A percentile compares a stretch with the other conserved stretches of the same genome.
Evolutionary conservation across 1,140 invertebrate species (phyloP).

Genomic region (Caenorhabditis briggsae): DNA sequence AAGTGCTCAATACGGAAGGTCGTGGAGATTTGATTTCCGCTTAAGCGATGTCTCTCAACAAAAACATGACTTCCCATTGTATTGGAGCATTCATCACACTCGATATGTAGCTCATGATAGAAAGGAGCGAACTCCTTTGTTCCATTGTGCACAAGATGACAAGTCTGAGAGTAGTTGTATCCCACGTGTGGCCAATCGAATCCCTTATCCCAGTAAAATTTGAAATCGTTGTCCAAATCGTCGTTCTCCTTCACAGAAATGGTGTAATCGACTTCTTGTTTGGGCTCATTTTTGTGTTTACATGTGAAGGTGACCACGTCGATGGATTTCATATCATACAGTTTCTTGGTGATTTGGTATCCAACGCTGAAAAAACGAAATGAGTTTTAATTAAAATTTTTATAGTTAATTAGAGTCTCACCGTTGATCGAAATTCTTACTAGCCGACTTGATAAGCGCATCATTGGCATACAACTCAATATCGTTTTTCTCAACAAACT

Average conservation of each 20-base stretch:
- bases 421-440: slow-evolving; percentile 9
- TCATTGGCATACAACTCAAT: neutral
- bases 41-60: neutral
- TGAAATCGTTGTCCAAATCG: neutral
- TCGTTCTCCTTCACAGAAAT: neutral
- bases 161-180: neutral
- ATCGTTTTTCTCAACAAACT: neutral
- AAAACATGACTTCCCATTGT: neutral
- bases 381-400: neutral
- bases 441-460: neutral
- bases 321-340: neutral
- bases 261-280: neutral
- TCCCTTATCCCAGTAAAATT: neutral
- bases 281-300: neutral
- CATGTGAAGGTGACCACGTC: neutral
- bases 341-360: neutral
- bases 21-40: neutral
- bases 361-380: neutral
- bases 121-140: neutral
- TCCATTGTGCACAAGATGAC: neutral
- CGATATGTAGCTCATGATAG: neutral
- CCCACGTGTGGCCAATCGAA: slow-evolving; percentile 19
- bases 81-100: neutral
- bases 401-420: neutral
- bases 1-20: neutral